Conservation (phyloP, 2,113 vertebrate species). For the Callocephalon fimbriatum region DNA sequence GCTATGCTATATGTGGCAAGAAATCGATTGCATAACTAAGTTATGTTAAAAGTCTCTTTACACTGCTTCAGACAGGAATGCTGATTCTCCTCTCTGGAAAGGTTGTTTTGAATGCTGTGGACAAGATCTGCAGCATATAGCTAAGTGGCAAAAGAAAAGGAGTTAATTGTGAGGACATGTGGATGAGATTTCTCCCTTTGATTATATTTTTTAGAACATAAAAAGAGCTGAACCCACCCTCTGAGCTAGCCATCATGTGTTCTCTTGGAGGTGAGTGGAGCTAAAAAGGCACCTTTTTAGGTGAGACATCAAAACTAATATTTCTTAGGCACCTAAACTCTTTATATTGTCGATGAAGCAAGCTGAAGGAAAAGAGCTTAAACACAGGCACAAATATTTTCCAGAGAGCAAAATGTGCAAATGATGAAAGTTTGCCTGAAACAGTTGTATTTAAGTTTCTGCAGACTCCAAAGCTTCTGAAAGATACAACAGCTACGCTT, state of each 20-base stretch:
- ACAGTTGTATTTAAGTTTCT: background rate
- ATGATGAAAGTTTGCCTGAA: background rate
- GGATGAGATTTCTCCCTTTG: background rate
- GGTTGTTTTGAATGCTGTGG: background rate
- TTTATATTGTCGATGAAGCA: background rate
- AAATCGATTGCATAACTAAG: background rate
- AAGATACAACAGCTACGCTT: background rate
- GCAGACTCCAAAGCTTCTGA: background rate
- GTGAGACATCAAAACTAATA: background rate
- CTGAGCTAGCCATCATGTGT: background rate
- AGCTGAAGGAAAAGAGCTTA: background rate
- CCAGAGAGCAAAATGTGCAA: background rate
- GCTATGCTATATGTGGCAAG: background rate
- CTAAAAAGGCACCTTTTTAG: background rate
- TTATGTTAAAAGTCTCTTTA: background rate
- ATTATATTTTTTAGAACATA: background rate
- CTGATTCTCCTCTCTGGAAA: background rate
- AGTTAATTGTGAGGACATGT: fast-evolving
- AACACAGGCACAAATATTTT: background rate
- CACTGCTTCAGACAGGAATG: background rate
- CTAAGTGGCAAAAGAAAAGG: background rate
- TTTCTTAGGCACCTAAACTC: background rate
- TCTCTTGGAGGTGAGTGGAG: background rate
- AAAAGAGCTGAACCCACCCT: background rate
- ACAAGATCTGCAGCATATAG: background rate